These are phyloP conservation scores for Liodrosophila aerea DNA, from an alignment of 2,888 invertebrate genomes.

Conservation along the genomic window DNA sequence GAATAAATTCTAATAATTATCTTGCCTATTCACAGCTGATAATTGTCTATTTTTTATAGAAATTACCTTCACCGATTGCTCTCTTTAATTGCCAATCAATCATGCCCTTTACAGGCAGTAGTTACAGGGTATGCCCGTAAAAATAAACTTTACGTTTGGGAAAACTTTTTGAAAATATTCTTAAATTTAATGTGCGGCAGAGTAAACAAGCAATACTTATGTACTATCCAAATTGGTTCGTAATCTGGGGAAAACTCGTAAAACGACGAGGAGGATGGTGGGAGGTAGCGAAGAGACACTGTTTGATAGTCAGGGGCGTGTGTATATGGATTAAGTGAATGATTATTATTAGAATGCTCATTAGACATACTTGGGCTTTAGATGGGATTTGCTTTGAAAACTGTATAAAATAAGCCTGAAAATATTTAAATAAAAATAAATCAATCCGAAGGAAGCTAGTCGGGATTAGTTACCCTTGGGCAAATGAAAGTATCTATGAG, in stretches of 20 bases:
- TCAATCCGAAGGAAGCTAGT: constrained; percentile 5
- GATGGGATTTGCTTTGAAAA: constrained; percentile 26
- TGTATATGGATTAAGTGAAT: constrained; percentile 43
- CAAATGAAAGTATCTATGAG: no score
- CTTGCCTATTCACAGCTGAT: no score
- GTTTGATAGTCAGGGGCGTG: background rate
- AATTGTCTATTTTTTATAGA: no score
- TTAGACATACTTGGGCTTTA: constrained; percentile 40
- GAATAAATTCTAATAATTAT: no score
- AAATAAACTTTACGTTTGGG: constrained; percentile 41
- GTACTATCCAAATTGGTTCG: constrained; percentile 45
- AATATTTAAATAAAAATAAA: constrained; percentile 29
- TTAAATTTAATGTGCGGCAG: constrained; percentile 59
- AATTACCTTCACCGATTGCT: no score
- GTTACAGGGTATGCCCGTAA: constrained; percentile 44
- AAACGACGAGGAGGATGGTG: constrained; percentile 20
- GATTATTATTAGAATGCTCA: constrained; percentile 54
- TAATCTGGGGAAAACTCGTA: constrained; percentile 45
- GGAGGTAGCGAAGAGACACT: background rate
- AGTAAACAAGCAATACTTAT: constrained; percentile 57
- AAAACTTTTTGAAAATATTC: constrained; percentile 42
- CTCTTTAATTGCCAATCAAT: no score
- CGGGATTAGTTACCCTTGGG: background rate
- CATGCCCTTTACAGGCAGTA: background rate
- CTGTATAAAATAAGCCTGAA: constrained; percentile 35